Conservation (phyloP, 2,113 vertebrate genomes). For the Chaenocephalus aceratus region DNA sequence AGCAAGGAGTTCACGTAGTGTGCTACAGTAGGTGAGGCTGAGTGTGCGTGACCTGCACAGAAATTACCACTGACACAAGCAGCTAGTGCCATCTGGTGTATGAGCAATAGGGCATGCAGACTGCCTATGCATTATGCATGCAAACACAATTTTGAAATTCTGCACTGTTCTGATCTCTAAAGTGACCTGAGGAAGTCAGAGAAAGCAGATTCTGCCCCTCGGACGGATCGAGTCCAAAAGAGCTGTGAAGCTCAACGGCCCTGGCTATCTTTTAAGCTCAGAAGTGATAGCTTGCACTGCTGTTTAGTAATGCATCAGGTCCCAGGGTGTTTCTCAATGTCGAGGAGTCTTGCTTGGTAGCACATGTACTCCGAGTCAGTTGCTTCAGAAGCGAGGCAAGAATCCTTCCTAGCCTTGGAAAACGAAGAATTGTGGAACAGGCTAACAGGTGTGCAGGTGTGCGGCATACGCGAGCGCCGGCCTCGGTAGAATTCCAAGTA, state of each 20-base stretch:
- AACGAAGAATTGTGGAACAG: too few relatives aligned
- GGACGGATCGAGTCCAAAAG: conserved; percentile 19
- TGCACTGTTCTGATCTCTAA: conserved; percentile 8
- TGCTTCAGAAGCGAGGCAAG: too few relatives aligned
- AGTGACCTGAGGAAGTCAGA: conserved; percentile 13
- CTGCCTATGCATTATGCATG: neutral
- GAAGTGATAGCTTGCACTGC: conserved; percentile 63
- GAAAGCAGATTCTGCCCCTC: conserved; percentile 1
- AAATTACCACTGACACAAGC: conserved; percentile 64
- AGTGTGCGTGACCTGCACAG: conserved; percentile 55
- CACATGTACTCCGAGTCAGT: too few relatives aligned
- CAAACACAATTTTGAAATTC: conserved; percentile 19
- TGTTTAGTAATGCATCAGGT: conserved; percentile 74
- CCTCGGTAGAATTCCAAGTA: too few relatives aligned
- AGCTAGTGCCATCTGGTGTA: conserved; percentile 76
- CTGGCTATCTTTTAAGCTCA: conserved; percentile 37
- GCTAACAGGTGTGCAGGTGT: too few relatives aligned
- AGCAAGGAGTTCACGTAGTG: neutral
- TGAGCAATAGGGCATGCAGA: conserved; percentile 53
- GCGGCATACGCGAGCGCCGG: too few relatives aligned
- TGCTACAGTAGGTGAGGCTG: conserved; percentile 14
- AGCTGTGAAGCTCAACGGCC: conserved; percentile 15
- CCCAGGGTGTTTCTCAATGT: conserved; percentile 35
- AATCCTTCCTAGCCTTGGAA: too few relatives aligned
- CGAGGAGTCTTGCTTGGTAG: too few relatives aligned